phyloP scores from a whole-genome alignment of 2,113 vertebrate genomes.

The Labrus mixtus region DNA sequence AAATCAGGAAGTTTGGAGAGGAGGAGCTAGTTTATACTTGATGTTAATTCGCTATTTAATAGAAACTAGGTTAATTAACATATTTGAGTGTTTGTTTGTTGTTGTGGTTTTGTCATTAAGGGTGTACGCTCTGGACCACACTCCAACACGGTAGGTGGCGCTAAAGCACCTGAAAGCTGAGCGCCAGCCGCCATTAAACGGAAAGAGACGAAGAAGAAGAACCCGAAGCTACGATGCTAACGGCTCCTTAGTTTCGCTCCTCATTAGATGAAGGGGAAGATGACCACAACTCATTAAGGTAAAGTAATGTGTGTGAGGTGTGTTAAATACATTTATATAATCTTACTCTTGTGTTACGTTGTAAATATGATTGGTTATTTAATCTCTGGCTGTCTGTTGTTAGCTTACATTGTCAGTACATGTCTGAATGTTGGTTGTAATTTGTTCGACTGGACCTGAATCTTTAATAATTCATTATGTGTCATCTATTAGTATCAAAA shows the following conservation, averaged over 20 bases:
- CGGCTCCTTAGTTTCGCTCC: slow-evolving; percentile 22
- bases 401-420: slow-evolving; percentile 33
- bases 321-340: neutral
- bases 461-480: neutral
- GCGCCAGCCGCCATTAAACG: slow-evolving; percentile 42
- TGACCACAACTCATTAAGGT: slow-evolving; percentile 26
- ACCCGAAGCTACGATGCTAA: slow-evolving; percentile 25
- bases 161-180: neutral
- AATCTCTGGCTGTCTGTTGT: neutral
- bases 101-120: no score
- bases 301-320: neutral
- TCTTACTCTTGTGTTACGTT: neutral
- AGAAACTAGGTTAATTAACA: no score
- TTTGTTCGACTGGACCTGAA: neutral
- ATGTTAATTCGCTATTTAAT: no score
- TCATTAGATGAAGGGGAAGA: slow-evolving; percentile 15
- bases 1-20: no score
- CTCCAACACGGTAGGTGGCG: no score
- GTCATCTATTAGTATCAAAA: neutral
- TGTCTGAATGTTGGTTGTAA: neutral
- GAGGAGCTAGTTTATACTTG: no score
- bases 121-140: no score
- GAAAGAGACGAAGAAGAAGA: neutral
- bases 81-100: no score
- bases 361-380: neutral